phyloP scores from a whole-genome alignment of 2,113 vertebrate genomes.

The Cebidichthys violaceus region DNA sequence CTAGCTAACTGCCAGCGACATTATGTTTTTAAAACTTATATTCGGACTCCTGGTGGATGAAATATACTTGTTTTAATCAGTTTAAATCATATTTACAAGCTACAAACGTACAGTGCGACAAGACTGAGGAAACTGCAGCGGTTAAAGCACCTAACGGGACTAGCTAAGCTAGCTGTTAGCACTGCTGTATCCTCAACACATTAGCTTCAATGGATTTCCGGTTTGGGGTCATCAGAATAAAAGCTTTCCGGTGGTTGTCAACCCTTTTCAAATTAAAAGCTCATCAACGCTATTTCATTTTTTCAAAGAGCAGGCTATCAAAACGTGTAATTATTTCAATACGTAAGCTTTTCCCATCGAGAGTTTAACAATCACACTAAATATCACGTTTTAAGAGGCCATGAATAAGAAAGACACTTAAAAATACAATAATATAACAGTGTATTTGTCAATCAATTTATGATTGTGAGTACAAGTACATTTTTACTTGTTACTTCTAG shows the following conservation, averaged over 20 bases:
- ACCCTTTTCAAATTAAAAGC: neutral
- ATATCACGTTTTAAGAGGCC: neutral
- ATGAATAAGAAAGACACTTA: too few relatives aligned
- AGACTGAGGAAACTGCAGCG: rapidly evolving
- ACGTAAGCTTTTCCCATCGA: neutral
- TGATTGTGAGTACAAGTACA: too few relatives aligned
- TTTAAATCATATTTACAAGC: rapidly evolving
- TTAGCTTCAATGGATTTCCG: neutral
- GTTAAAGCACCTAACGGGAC: neutral
- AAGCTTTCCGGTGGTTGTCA: neutral
- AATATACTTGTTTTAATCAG: rapidly evolving
- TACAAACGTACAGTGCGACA: neutral
- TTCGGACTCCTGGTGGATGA: neutral
- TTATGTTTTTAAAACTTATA: neutral
- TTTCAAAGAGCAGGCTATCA: neutral
- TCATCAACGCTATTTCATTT: rapidly evolving
- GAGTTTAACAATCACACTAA: neutral
- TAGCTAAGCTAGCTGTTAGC: neutral
- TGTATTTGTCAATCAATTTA: too few relatives aligned
- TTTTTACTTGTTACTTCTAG: too few relatives aligned
- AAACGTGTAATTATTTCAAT: neutral
- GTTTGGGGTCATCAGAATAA: neutral
- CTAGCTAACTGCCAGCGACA: neutral
- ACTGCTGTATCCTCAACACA: neutral
- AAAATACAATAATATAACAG: too few relatives aligned